phyloP scores from a whole-genome alignment of 2,797 vertebrate genomes.

The Siniperca obscura region DNA sequence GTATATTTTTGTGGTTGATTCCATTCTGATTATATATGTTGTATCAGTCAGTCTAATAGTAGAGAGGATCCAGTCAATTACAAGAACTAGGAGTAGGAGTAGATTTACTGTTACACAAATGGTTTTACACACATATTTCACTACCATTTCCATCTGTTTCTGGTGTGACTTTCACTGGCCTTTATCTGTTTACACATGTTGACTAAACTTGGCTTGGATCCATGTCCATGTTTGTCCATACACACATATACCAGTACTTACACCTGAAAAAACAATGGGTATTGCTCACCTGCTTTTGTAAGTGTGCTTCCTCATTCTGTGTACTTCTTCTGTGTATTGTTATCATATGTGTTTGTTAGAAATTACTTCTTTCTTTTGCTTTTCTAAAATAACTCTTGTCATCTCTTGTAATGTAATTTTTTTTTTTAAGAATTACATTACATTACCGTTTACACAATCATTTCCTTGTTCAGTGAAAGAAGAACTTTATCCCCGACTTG shows the following conservation, averaged over 20 bases:
- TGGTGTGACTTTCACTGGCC: neutral
- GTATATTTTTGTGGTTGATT: constrained; percentile 6
- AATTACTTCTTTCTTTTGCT: constrained; percentile 29
- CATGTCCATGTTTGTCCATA: neutral
- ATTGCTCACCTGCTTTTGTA: constrained; percentile 20
- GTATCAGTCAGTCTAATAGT: neutral
- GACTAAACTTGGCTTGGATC: neutral
- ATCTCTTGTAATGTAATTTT: neutral
- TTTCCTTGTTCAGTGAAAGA: constrained; percentile 15
- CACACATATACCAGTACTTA: neutral
- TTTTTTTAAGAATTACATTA: neutral
- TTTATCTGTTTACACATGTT: constrained; percentile 12
- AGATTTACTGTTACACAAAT: constrained; percentile 1
- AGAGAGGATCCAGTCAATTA: neutral
- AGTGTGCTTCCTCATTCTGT: constrained; percentile 48
- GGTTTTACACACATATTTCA: neutral
- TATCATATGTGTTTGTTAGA: neutral
- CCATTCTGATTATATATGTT: neutral
- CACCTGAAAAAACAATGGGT: constrained; percentile 30
- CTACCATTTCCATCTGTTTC: neutral
- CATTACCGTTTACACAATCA: neutral
- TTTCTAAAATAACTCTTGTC: neutral
- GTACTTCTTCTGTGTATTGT: constrained; percentile 20
- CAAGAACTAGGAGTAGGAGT: neutral
- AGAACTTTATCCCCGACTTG: neutral